A percentile compares a stretch with the other conserved stretches of the same genome.
These are phyloP conservation scores for Erethizon dorsatum DNA, from an alignment of 2,797 vertebrate genomes.

Conservation along the genomic window DNA sequence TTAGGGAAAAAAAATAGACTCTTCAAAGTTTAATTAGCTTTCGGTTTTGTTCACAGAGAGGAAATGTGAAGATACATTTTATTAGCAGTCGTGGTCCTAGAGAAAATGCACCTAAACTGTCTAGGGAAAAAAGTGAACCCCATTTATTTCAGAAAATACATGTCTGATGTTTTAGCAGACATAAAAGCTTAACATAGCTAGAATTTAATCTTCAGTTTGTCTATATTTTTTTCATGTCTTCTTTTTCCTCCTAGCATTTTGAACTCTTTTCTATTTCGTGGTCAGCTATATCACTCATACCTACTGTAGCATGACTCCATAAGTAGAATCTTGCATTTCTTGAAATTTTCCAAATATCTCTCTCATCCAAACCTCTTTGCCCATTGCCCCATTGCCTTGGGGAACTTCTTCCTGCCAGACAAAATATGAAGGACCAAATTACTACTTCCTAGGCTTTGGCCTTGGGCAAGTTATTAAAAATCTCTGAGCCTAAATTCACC, in stretches of 20 bases:
- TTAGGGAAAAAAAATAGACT: not conserved
- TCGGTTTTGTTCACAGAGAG: not conserved
- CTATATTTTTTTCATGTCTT: not conserved
- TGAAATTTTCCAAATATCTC: slow-evolving; percentile 49
- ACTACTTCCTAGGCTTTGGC: slow-evolving; percentile 33
- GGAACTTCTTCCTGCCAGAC: slow-evolving; percentile 44
- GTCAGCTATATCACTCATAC: not conserved
- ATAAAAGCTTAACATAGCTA: not conserved
- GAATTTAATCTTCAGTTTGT: not conserved
- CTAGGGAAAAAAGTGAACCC: not conserved
- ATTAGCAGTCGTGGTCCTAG: not conserved
- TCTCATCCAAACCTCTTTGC: not conserved
- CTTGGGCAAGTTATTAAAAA: not conserved
- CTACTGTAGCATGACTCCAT: not conserved
- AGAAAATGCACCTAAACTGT: not conserved
- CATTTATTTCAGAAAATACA: not conserved
- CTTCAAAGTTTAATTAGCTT: not conserved
- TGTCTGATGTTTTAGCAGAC: not conserved
- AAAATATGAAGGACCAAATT: slow-evolving; percentile 29
- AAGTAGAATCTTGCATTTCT: not conserved
- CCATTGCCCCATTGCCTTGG: not conserved
- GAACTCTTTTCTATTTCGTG: not conserved
- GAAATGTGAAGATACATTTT: not conserved
- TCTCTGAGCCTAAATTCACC: not conserved
- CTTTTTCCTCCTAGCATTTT: not conserved